phyloP scores from a whole-genome alignment of 2,113 vertebrate species.

The Drymodes brunneopygia region DNA sequence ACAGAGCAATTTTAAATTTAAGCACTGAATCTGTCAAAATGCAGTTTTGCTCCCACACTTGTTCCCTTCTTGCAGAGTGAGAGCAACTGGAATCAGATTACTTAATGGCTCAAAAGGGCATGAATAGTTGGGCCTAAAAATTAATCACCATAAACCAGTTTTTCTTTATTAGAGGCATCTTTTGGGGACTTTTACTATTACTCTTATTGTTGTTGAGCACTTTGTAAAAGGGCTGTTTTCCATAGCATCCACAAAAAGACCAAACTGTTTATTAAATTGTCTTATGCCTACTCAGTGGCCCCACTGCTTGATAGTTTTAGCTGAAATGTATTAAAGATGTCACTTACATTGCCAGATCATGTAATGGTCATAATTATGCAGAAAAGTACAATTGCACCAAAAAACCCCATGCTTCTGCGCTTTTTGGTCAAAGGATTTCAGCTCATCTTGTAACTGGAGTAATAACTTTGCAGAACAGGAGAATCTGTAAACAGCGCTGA shows the following conservation, averaged over 20 bases:
- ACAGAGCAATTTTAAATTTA: not conserved
- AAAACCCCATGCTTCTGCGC: not conserved
- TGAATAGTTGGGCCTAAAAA: not conserved
- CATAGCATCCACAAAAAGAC: not conserved
- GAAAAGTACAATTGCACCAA: not conserved
- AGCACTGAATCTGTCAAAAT: not conserved
- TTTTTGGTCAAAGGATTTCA: not conserved
- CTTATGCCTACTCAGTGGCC: not conserved
- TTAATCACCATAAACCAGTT: not conserved
- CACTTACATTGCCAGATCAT: not conserved
- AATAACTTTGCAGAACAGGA: not conserved
- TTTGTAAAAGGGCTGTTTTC: not conserved
- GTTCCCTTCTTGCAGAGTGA: not conserved
- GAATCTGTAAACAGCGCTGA: not conserved
- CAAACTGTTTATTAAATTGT: not conserved
- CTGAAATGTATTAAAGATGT: not conserved
- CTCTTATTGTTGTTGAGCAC: not conserved
- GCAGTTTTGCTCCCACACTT: not conserved
- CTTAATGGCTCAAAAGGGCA: not conserved
- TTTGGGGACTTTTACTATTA: not conserved
- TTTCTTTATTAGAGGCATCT: not conserved
- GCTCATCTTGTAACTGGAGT: not conserved
- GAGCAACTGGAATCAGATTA: not conserved
- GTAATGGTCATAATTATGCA: not conserved
- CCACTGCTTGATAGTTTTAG: not conserved